Conservation (phyloP, 2,797 vertebrate genomes). For the Hemitrygon akajei region DNA sequence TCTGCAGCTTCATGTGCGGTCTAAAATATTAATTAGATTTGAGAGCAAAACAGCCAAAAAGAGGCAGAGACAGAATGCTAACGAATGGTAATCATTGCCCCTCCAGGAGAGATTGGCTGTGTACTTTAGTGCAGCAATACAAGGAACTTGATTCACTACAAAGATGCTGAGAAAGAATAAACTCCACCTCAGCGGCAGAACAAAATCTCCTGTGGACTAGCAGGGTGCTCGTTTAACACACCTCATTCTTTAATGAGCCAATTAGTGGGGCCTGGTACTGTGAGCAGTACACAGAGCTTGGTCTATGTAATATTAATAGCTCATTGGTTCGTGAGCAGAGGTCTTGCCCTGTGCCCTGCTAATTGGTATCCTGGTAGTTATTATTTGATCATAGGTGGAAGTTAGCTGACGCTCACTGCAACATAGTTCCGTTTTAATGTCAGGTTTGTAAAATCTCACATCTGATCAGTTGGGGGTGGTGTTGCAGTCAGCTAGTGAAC, state of each 20-base stretch:
- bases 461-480: constrained; percentile 23
- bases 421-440: constrained; percentile 29
- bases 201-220: constrained; percentile 64
- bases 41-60: neutral
- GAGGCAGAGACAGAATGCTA: constrained; percentile 16
- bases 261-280: constrained; percentile 69
- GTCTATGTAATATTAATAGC: constrained; percentile 90
- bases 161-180: constrained; percentile 13
- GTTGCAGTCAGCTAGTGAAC: neutral
- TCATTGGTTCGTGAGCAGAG: constrained; percentile 53
- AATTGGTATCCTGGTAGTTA: constrained; percentile 63
- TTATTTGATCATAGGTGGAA: constrained; percentile 61
- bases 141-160: neutral
- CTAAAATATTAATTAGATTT: constrained; percentile 36
- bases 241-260: constrained; percentile 94
- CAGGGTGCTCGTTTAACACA: constrained; percentile 63
- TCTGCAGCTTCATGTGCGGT: neutral
- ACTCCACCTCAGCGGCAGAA: constrained; percentile 42
- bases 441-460: constrained; percentile 18
- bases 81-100: constrained; percentile 32
- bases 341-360: constrained; percentile 57
- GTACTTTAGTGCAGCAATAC: constrained; percentile 17
- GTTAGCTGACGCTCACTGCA: constrained; percentile 48
- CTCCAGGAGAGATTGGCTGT: neutral
- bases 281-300: constrained; percentile 61